phyloP scores from a whole-genome alignment of 2,113 vertebrate species.

The Antigone vipio region DNA sequence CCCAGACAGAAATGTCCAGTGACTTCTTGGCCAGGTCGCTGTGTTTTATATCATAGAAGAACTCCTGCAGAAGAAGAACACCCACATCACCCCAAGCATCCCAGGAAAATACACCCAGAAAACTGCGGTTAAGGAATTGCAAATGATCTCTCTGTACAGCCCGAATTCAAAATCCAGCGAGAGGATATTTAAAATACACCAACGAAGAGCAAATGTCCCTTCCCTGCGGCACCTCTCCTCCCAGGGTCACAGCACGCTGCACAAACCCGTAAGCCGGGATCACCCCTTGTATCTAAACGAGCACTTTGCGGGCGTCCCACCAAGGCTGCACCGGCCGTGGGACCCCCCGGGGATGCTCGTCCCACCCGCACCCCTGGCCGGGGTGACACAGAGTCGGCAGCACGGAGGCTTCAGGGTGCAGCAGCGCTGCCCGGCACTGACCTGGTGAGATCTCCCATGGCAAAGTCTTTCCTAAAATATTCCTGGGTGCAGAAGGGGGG shows the following conservation, averaged over 20 bases:
- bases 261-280: neutral
- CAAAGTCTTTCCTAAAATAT: neutral
- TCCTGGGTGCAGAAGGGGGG: neutral
- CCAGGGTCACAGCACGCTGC: neutral
- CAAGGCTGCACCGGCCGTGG: neutral
- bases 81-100: rapidly evolving
- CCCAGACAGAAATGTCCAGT: slow-evolving; percentile 96
- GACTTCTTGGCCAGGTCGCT: slow-evolving; percentile 94
- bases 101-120: neutral
- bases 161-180: neutral
- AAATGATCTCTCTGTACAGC: rapidly evolving
- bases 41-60: slow-evolving; percentile 96
- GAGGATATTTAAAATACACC: neutral
- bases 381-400: rapidly evolving
- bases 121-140: neutral
- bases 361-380: neutral
- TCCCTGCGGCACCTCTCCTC: neutral
- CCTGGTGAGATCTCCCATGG: neutral
- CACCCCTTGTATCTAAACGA: neutral
- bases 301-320: neutral
- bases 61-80: slow-evolving; percentile 80
- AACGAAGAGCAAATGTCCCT: rapidly evolving
- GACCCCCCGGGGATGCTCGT: neutral
- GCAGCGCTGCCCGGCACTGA: neutral
- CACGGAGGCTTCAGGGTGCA: neutral